phyloP scores from a whole-genome alignment of 2,113 vertebrate species.

The Centropus unirufus region DNA sequence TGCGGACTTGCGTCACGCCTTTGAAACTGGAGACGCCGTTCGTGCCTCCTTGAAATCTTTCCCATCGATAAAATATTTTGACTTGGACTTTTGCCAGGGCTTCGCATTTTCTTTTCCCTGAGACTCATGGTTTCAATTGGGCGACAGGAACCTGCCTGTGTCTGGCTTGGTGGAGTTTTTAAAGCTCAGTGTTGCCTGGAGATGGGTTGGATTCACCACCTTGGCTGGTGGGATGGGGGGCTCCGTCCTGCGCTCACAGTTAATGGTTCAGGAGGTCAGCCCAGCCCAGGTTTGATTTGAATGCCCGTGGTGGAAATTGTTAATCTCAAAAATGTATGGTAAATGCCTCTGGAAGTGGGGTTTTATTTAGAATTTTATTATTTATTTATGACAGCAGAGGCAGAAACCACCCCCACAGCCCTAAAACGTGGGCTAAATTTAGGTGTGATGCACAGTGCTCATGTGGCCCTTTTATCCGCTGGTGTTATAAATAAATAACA shows the following conservation, averaged over 20 bases:
- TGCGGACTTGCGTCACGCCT: not conserved
- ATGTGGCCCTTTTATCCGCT: not conserved
- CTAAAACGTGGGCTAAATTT: not conserved
- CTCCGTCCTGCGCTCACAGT: not conserved
- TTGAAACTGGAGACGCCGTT: slow-evolving; percentile 13
- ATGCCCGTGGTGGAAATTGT: not conserved
- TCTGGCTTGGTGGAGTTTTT: not conserved
- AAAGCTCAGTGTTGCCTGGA: not conserved
- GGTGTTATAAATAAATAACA: not conserved
- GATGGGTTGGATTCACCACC: not conserved
- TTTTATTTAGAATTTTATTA: not conserved
- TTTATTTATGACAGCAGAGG: not conserved
- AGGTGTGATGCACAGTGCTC: not conserved
- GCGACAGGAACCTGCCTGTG: not conserved
- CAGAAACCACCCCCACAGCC: not conserved
- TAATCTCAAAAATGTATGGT: not conserved
- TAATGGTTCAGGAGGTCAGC: not conserved
- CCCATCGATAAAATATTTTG: not conserved
- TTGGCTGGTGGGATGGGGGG: not conserved
- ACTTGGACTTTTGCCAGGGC: not conserved
- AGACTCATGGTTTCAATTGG: not conserved
- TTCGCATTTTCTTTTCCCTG: not conserved
- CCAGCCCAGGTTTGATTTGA: not conserved
- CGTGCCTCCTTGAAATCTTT: not conserved
- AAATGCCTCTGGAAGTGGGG: not conserved